Evolutionary conservation across 1,140 invertebrate genomes (phyloP).

Genomic region (Lordiphosa stackelbergi): DNA sequence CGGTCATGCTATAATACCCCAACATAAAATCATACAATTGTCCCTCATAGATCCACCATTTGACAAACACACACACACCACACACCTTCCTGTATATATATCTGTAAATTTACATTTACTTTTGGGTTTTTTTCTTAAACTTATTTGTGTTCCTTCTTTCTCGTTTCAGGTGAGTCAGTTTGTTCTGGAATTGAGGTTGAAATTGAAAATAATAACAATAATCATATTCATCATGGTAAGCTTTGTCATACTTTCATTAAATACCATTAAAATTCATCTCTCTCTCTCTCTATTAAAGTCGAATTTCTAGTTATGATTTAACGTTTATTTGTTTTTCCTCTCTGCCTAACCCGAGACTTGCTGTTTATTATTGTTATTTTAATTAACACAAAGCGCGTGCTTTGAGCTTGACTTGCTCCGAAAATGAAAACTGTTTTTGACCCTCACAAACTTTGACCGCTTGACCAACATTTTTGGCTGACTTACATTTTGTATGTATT

Average conservation of each 20-base stretch:
- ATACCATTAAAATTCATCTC: conserved; percentile 72
- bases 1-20: no score
- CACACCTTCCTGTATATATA: background rate
- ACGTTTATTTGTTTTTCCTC: conserved; percentile 12
- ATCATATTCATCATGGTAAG: conserved; percentile 77
- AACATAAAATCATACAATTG: no score
- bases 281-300: conserved; percentile 17
- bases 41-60: no score
- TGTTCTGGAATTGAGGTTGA: conserved; percentile 78
- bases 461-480: conserved; percentile 40
- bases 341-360: background rate
- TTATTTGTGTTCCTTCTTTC: conserved; percentile 37
- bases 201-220: conserved; percentile 78
- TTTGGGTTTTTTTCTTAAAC: background rate
- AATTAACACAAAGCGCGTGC: conserved; percentile 8
- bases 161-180: conserved; percentile 77
- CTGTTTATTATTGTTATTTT: conserved; percentile 10
- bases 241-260: conserved; percentile 77
- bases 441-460: conserved; percentile 34
- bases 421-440: conserved; percentile 14
- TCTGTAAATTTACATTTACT: background rate
- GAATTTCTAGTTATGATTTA: conserved; percentile 2
- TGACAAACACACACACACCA: background rate
- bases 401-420: conserved; percentile 30
- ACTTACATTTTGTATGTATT: conserved; percentile 33